phyloP scores from a whole-genome alignment of 2,113 vertebrate genomes.

The Orientallactaga bullata region DNA sequence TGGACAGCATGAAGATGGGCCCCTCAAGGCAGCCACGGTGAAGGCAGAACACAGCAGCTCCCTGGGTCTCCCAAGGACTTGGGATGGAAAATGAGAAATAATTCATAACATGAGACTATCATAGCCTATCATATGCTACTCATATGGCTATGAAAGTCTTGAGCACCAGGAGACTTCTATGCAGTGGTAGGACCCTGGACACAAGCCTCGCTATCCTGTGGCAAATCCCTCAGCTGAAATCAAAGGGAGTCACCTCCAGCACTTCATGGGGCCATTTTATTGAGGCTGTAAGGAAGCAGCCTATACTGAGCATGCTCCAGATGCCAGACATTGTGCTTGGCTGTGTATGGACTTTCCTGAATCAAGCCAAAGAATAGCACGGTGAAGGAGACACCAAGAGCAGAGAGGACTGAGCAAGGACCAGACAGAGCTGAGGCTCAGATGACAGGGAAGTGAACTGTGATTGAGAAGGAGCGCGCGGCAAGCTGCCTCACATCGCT shows the following conservation, averaged over 20 bases:
- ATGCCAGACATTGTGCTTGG: neutral
- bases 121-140: too few relatives aligned
- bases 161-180: neutral
- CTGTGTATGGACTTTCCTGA: neutral
- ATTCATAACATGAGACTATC: neutral
- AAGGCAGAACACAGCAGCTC: too few relatives aligned
- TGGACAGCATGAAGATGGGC: too few relatives aligned
- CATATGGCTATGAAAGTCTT: neutral
- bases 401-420: too few relatives aligned
- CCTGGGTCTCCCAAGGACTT: neutral
- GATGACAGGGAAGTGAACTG: neutral
- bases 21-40: neutral
- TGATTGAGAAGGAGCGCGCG: neutral
- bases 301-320: neutral
- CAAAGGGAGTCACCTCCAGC: neutral
- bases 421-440: neutral
- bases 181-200: neutral
- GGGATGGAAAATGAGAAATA: neutral
- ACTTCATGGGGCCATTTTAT: rapidly evolving
- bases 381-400: neutral
- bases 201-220: too few relatives aligned
- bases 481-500: neutral
- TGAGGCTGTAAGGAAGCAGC: neutral
- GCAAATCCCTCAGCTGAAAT: neutral
- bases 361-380: neutral